Evolutionary conservation across 2,888 invertebrate genomes (phyloP), one percentile per base, ranked within the genome.

Genomic region (Venusia cambrica): DNA sequence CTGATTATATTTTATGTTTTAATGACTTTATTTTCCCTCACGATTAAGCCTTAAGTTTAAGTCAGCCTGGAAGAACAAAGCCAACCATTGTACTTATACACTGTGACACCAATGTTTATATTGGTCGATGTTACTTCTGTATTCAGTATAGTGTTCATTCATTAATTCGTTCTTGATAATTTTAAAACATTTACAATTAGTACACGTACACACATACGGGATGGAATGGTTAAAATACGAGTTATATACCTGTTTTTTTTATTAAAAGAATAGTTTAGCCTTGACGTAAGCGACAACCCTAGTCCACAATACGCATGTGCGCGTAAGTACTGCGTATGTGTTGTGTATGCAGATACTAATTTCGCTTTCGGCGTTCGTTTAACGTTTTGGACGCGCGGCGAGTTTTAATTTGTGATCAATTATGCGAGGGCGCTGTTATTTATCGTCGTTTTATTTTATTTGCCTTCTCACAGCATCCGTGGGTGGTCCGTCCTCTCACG

Each of bases 401-500:
- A 77, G 76, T 85, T 85, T 87, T 85, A 87, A 87, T 85, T 87
- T 85, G 87, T 85, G 83, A 84, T 85, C 87, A 87, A 87, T 85
- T 85, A 87, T 87, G 83, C 84, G 79, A 74, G 75, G 72, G 76
- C 79, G 73, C 77, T 76, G 81, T 85, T 84, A 83, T 85, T 84
- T 84, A 84, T 85, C 70, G 78, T 75, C 73, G 79, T 85, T 87
- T 87, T 84, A 80, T 85, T 84, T 85, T 78, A 79, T 85, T 85
- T 83, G 73, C 73, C 78, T 77, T 75, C 84, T 80, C 83, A 67
- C 72, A 73, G 64, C 68, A 69, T 55, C 71, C 56, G 75, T 87
- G 85, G 87, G 87, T 85, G 87, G 85, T 87, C 87, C 66, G 74
- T 73, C n/a, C n/a, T n/a, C n/a, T 76, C 87, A 85, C 84, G 85